Percentiles rank a stretch among this genome's conserved stretches.
Evolutionary conservation across 2,888 invertebrate genomes (phyloP).

Genomic region (Agrotis puta): DNA sequence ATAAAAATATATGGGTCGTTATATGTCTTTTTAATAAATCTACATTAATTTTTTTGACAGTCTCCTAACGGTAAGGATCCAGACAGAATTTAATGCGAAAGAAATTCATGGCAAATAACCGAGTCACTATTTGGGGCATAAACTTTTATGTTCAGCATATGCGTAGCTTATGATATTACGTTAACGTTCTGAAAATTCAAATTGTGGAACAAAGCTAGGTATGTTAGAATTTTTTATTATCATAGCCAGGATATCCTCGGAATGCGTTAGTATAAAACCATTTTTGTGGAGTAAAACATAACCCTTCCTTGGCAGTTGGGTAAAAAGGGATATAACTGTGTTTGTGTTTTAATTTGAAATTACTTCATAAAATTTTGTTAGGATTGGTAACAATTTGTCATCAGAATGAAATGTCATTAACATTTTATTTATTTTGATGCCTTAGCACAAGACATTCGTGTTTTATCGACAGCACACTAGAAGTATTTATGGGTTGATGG

Average conservation of each 20-base stretch:
- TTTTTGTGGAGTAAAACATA: constrained; percentile 4
- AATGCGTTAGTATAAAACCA: background rate
- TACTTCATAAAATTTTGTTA: background rate
- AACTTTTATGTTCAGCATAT: constrained; percentile 51
- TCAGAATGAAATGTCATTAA: no score
- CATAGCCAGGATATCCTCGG: background rate
- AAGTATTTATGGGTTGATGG: no score
- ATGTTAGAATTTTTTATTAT: constrained; percentile 24
- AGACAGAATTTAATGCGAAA: constrained; percentile 31
- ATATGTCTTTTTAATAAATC: background rate
- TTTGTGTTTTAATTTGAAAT: constrained; percentile 27
- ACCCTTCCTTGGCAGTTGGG: no score
- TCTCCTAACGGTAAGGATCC: background rate
- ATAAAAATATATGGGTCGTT: background rate
- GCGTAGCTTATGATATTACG: constrained; percentile 31
- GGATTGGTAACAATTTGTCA: background rate
- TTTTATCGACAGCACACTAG: no score
- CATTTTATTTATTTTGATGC: background rate
- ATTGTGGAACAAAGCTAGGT: constrained; percentile 20
- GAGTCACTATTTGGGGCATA: constrained; percentile 40
- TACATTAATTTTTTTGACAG: background rate
- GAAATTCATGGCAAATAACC: constrained; percentile 25
- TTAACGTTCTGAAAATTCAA: constrained; percentile 44
- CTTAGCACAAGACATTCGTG: no score
- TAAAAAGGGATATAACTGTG: background rate